Evolutionary conservation across 2,888 invertebrate genomes (phyloP).

Genomic region (Lissonota sp.): DNA sequence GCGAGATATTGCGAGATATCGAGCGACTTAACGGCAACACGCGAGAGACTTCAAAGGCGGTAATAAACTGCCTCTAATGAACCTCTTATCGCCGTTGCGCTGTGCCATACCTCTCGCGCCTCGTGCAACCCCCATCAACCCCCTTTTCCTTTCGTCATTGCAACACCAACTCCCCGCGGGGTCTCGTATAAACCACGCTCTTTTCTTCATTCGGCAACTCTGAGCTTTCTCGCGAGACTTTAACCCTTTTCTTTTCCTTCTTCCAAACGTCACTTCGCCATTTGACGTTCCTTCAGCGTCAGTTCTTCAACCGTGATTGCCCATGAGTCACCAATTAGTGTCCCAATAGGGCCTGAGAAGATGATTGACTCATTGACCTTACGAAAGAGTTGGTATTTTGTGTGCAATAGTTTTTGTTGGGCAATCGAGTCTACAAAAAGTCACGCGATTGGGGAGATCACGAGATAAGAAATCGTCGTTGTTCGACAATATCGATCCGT

Average conservation of each 20-base stretch:
- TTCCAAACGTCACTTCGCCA: slow-evolving; percentile 33
- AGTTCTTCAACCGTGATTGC: slow-evolving; percentile 21
- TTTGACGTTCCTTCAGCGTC: slow-evolving; percentile 16
- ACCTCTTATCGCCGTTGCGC: slow-evolving; percentile 82
- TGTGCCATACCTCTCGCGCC: slow-evolving; percentile 71
- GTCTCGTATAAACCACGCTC: slow-evolving; percentile 21
- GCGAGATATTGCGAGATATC: slow-evolving; percentile 84
- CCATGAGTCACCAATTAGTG: neutral
- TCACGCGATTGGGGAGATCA: slow-evolving; percentile 40
- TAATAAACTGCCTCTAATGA: slow-evolving; percentile 84
- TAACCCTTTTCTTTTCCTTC: slow-evolving; percentile 8
- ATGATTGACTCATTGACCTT: too few relatives aligned
- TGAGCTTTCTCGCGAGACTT: slow-evolving; percentile 39
- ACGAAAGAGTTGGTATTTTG: neutral
- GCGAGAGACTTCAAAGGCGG: slow-evolving; percentile 84
- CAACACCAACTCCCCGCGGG: slow-evolving; percentile 31
- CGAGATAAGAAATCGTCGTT: slow-evolving; percentile 72
- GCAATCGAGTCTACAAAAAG: slow-evolving; percentile 2
- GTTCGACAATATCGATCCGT: slow-evolving; percentile 71
- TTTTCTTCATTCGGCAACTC: slow-evolving; percentile 47
- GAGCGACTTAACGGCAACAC: slow-evolving; percentile 84
- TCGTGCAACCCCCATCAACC: slow-evolving; percentile 71
- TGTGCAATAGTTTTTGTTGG: neutral
- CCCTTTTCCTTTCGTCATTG: slow-evolving; percentile 41
- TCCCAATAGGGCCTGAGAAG: neutral